A percentile compares a stretch with the other conserved stretches of the same genome.
Conservation (phyloP, 2,113 vertebrate genomes). For the Cyprinodon brontotheroides region DNA sequence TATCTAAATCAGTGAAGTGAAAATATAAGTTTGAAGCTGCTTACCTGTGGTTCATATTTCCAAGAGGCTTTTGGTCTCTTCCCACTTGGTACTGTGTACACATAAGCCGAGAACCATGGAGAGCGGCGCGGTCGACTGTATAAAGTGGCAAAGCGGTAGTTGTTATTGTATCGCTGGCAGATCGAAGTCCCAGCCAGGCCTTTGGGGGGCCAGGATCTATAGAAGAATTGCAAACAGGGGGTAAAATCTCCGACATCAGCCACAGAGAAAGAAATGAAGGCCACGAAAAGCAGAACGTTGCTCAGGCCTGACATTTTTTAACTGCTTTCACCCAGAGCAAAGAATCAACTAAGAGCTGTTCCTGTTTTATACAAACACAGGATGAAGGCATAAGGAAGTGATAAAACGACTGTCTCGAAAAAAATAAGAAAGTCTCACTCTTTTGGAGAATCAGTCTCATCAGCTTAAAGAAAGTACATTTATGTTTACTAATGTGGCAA, state of each 20-base stretch:
- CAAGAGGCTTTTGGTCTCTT: slow-evolving; percentile 63
- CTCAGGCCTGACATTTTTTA: slow-evolving; percentile 8
- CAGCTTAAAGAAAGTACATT: no score
- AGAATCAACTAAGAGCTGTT: background rate
- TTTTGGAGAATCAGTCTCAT: no score
- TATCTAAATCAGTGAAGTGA: background rate
- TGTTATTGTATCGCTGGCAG: slow-evolving; percentile 69
- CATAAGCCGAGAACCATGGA: slow-evolving; percentile 73
- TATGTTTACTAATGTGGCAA: no score
- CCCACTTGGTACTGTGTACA: slow-evolving; percentile 43
- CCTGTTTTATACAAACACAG: background rate
- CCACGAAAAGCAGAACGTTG: background rate
- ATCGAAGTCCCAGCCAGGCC: slow-evolving; percentile 66
- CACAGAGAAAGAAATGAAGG: background rate
- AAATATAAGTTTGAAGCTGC: background rate
- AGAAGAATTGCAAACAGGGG: slow-evolving; percentile 66
- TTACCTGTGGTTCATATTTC: slow-evolving; percentile 80
- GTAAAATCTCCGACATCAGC: slow-evolving; percentile 72
- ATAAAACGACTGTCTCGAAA: background rate
- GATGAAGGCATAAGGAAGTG: slow-evolving; percentile 37
- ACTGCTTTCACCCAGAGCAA: background rate
- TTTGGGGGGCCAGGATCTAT: slow-evolving; percentile 65
- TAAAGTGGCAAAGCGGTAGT: slow-evolving; percentile 68
- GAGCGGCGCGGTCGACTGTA: slow-evolving; percentile 69
- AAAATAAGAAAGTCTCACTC: no score